Percentiles rank a stretch among this genome's conserved stretches.
phyloP scores from a whole-genome alignment of 2,113 vertebrate genomes.

The Mirounga angustirostris region DNA sequence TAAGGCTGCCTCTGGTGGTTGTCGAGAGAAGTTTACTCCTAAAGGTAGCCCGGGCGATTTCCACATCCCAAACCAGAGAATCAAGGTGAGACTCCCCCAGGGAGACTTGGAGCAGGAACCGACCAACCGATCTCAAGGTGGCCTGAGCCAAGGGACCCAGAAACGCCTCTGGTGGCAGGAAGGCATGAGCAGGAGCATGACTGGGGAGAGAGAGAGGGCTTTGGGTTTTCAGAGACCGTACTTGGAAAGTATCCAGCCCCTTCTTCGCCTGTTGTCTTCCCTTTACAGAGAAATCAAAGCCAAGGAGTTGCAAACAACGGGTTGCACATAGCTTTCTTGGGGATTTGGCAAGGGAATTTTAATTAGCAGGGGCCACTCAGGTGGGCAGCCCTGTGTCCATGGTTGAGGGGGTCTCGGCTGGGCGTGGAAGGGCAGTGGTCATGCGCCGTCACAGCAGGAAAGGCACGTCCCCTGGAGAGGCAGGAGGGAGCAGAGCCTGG shows the following conservation, averaged over 20 bases:
- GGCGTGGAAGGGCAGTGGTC: not conserved
- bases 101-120: not conserved
- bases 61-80: not conserved
- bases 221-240: conserved; percentile 1
- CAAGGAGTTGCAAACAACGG: conserved; percentile 32
- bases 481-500: not conserved
- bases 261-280: not conserved
- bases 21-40: conserved; percentile 48
- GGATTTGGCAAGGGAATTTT: not conserved
- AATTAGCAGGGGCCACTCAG: not conserved
- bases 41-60: not conserved
- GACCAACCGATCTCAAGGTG: not conserved
- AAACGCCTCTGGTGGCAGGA: not conserved
- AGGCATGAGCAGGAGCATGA: not conserved
- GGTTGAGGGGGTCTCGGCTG: not conserved
- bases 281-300: conserved; percentile 44
- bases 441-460: not conserved
- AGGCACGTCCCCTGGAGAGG: not conserved
- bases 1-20: conserved; percentile 64
- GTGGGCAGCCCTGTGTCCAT: not conserved
- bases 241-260: not conserved
- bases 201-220: not conserved
- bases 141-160: not conserved
- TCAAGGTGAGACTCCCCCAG: not conserved
- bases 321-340: not conserved